phyloP scores from a whole-genome alignment of 2,888 invertebrate genomes.

The Erebia ligea region DNA sequence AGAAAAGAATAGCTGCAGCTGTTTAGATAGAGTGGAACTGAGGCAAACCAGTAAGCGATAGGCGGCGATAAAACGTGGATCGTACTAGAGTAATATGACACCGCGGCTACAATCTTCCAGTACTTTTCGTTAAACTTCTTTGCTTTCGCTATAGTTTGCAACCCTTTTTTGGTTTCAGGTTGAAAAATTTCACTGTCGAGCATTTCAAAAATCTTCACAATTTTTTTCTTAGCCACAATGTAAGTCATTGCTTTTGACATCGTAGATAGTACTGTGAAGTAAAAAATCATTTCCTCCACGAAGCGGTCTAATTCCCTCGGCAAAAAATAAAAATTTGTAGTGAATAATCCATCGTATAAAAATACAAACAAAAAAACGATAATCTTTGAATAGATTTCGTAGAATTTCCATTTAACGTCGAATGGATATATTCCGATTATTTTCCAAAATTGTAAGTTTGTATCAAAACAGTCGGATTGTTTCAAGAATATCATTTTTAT shows the following conservation, averaged over 20 bases:
- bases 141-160: conserved; percentile 50
- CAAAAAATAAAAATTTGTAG: conserved; percentile 58
- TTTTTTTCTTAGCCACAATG: conserved; percentile 49
- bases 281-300: conserved; percentile 61
- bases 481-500: conserved; percentile 34
- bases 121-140: conserved; percentile 54
- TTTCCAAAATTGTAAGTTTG: conserved; percentile 56
- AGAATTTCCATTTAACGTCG: conserved; percentile 41
- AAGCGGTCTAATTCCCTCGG: conserved; percentile 54
- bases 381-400: conserved; percentile 49
- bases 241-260: conserved; percentile 58
- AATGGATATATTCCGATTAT: conserved; percentile 55
- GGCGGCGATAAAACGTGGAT: conserved; percentile 50
- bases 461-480: conserved; percentile 59
- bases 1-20: conserved; percentile 59
- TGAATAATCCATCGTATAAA: conserved; percentile 46
- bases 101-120: conserved; percentile 52
- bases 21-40: conserved; percentile 49
- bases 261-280: conserved; percentile 54
- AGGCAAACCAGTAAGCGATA: conserved; percentile 49
- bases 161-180: conserved; percentile 47
- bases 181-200: conserved; percentile 60
- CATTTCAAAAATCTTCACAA: conserved; percentile 48
- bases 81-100: conserved; percentile 50
- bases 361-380: conserved; percentile 49